A percentile compares a stretch with the other conserved stretches of the same genome.
Conservation (phyloP, 2,113 vertebrate genomes). For the Ardeotis arabs region DNA sequence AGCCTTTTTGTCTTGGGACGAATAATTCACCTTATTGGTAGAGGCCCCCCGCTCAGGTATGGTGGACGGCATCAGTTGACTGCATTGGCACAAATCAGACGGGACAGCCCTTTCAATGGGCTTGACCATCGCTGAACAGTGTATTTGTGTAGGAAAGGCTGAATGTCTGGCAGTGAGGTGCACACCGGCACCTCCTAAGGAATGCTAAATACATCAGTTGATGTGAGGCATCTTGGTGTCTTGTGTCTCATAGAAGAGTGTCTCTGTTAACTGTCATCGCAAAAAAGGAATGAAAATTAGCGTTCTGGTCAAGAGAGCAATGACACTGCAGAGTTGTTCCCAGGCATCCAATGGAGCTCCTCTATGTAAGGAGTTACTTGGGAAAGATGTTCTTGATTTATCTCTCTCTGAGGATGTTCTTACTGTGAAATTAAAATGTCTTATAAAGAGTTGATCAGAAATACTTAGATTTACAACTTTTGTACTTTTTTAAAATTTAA, state of each 20-base stretch:
- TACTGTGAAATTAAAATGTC: neutral
- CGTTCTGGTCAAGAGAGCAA: neutral
- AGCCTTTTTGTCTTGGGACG: neutral
- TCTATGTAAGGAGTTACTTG: neutral
- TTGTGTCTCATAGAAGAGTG: neutral
- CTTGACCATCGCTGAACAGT: neutral
- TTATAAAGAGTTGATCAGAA: neutral
- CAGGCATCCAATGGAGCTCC: rapidly evolving
- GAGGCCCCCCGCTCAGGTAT: rapidly evolving
- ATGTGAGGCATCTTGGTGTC: neutral
- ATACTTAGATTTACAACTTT: too few relatives aligned
- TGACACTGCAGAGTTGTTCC: neutral
- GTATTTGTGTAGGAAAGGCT: rapidly evolving
- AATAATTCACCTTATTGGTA: neutral
- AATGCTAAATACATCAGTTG: rapidly evolving
- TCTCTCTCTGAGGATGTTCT: neutral
- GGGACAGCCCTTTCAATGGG: rapidly evolving
- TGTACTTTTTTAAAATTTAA: too few relatives aligned
- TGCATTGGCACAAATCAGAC: too few relatives aligned
- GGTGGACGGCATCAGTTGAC: neutral
- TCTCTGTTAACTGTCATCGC: neutral
- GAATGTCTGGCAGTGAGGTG: neutral
- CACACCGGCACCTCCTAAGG: neutral
- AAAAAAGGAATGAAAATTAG: neutral
- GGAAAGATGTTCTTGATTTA: neutral